Evolutionary conservation across 2,797 vertebrate species (phyloP), one percentile per base, ranked within the genome.

Genomic region (Danio jaintianensis): DNA sequence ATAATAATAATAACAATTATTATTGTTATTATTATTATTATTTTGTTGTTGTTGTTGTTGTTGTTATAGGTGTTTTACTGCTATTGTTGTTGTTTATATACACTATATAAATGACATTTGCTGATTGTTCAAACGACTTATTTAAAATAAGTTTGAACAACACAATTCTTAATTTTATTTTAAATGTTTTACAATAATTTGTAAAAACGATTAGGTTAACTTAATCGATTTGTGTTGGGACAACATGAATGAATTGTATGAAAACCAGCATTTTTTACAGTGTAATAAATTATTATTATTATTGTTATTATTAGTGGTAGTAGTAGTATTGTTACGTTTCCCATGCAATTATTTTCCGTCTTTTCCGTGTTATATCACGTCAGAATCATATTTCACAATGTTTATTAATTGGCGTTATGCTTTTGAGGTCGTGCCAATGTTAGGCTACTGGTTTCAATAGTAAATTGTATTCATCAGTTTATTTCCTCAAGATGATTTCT

Each of bases 21-120:
- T 64, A 42, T 67, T 29, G 42, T 56, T 52, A 80, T 48, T 67
- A 20, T 22, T 52, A 20, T 47, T 69, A 38, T 58, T 55, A 15
- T 43, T 52, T 58, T 55, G 15, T 43, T 52, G 18, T 29, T 38
- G 40, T 16, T 82, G 36, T 42, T 76, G 47, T 45, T 61, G 56
- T n/a, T 59, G 40, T 40, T 45, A n/a, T n/a, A n/a, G 36, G 56
- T 45, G 1, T 64, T 5, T 20, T 42, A n/a, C 40, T 64, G n/a
- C 50, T 73, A 38, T 38, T 74, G 53, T 50, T 79, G 36, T 38
- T 79, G 36, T 45, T 47, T 43, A 20, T 29, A 56, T 7, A 8
- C 29, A 29, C 29, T 29, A n/a, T 29, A 29, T 29, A 29, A 29
- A 29, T 29, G 1, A 29, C 29, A 29, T n/a, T n/a, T 29, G 29